Conservation (phyloP, 2,888 invertebrate species). For the Nomada fucata region DNA sequence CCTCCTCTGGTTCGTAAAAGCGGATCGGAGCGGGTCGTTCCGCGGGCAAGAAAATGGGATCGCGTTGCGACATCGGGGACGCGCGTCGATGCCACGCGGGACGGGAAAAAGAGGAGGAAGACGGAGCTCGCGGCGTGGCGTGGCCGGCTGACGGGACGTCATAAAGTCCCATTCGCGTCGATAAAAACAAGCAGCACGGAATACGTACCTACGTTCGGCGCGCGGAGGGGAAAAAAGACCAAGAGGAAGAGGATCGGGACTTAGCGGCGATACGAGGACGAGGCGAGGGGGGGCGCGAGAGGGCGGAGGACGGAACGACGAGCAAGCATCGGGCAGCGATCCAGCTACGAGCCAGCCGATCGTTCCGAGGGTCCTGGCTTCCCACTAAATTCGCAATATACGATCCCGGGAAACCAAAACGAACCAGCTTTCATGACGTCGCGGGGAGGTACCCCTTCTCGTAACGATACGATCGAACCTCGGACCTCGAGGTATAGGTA, state of each 20-base stretch:
- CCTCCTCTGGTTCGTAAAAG: conserved; percentile 23
- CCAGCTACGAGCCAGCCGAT: conserved; percentile 75
- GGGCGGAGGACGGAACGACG: conserved; percentile 38
- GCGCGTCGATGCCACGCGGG: background rate
- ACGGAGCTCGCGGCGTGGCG: conserved; percentile 53
- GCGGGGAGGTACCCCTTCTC: conserved; percentile 56
- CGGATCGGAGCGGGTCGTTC: conserved; percentile 8
- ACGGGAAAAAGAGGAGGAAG: conserved; percentile 49
- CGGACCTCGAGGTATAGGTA: conserved; percentile 45
- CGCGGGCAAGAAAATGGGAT: conserved; percentile 1
- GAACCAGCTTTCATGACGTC: conserved; percentile 72
- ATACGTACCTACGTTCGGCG: conserved; percentile 55
- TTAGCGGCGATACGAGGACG: background rate
- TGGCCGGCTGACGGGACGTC: conserved; percentile 75
- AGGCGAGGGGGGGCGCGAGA: conserved; percentile 29
- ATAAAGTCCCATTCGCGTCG: conserved; percentile 78
- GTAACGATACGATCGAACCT: conserved; percentile 72
- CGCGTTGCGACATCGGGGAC: background rate
- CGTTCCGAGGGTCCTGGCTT: conserved; percentile 74
- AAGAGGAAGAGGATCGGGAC: conserved; percentile 29
- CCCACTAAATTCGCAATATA: conserved; percentile 77
- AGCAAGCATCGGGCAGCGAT: conserved; percentile 67
- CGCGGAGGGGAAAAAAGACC: conserved; percentile 32
- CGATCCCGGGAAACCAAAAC: conserved; percentile 76
- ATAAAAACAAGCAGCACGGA: conserved; percentile 72